Evolutionary conservation across 2,888 invertebrate species (phyloP).

Genomic region (Tenthredo livida): DNA sequence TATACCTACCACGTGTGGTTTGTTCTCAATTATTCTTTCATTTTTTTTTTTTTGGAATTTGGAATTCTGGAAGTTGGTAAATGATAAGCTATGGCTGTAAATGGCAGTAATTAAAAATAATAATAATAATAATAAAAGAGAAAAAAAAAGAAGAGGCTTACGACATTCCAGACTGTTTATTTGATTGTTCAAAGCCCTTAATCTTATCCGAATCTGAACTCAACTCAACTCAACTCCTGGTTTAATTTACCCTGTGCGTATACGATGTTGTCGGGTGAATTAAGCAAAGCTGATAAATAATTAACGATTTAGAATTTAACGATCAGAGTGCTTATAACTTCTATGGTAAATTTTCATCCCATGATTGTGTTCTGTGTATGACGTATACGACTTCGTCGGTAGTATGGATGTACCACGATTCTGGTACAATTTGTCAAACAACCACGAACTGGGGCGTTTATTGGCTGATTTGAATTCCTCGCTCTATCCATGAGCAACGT

Average conservation of each 20-base stretch:
- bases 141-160: background rate
- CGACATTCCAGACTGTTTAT: background rate
- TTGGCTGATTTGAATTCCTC: constrained; percentile 20
- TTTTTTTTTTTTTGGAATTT: background rate
- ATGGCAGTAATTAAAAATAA: background rate
- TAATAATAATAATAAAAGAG: no score
- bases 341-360: background rate
- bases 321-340: background rate
- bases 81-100: background rate
- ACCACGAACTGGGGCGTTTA: background rate
- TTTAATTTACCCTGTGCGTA: background rate
- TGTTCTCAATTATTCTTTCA: background rate
- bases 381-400: background rate
- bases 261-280: background rate
- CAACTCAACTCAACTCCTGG: background rate
- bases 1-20: background rate
- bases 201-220: background rate
- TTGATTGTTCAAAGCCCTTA: background rate
- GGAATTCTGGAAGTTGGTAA: background rate
- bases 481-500: background rate
- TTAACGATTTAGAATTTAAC: background rate
- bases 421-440: background rate
- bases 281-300: background rate
- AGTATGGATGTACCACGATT: background rate
- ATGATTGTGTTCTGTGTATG: background rate